Evolutionary conservation across 2,113 vertebrate species (phyloP).

Genomic region (Penelope pileata): DNA sequence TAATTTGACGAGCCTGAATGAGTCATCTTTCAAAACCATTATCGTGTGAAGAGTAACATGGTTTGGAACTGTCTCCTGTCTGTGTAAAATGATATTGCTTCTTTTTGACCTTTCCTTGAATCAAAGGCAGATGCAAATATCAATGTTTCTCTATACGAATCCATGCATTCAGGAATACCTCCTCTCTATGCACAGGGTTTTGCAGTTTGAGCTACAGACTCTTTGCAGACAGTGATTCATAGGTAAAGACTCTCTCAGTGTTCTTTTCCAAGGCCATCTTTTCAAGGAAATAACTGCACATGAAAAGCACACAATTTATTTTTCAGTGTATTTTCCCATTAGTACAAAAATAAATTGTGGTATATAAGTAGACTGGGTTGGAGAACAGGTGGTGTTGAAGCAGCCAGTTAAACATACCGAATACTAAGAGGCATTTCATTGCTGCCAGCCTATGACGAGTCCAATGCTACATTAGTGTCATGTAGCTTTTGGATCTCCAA

Average conservation of each 20-base stretch:
- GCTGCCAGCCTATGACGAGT: neutral
- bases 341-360: slow-evolving; percentile 68
- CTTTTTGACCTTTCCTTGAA: neutral
- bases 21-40: slow-evolving; percentile 61
- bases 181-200: neutral
- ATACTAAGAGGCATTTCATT: neutral
- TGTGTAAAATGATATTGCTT: slow-evolving; percentile 5
- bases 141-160: neutral
- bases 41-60: neutral
- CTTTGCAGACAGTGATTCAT: neutral
- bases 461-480: neutral
- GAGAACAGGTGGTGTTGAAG: slow-evolving; percentile 62
- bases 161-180: neutral
- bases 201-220: neutral
- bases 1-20: slow-evolving; percentile 58
- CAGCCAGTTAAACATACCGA: neutral
- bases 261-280: slow-evolving; percentile 10
- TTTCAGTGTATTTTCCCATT: slow-evolving; percentile 39
- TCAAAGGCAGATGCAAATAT: neutral
- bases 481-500: slow-evolving; percentile 56
- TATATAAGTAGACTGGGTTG: neutral
- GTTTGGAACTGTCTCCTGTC: slow-evolving; percentile 10
- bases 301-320: slow-evolving; percentile 39
- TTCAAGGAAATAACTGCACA: slow-evolving; percentile 10
- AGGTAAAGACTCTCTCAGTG: slow-evolving; percentile 8